Base-by-base conservation (phyloP, 2,113 vertebrate species). In the Salvator merianae region DNA sequence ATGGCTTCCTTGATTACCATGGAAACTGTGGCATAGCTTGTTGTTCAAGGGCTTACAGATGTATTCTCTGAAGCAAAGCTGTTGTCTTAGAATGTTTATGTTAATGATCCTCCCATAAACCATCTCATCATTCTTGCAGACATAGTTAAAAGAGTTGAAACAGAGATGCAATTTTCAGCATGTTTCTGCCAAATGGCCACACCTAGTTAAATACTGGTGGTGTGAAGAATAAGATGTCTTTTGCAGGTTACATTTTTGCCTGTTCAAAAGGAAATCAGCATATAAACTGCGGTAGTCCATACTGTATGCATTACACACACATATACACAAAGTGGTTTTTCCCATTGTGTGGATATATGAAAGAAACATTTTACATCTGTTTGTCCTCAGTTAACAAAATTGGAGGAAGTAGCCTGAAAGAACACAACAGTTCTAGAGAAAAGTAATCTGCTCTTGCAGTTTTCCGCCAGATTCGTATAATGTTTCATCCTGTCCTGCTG, bases 41-140 rank as follows among this genome's bases (percentile, higher is more conserved):
- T 65, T 80, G 50, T 50, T 50, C 65, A 68, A 50, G 40, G 63
- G 40, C 40, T 50, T 47, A 32, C 66, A 24, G 18, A 71, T 59
- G 24, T 30, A 71, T 28, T 20, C 40, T 40, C 30, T 26, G 28
- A 79, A 72, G 47, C 50, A 55, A 38, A 9, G 26, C 69, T 10
- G 36, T 72, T 81, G 24, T 26, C 28, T 30, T 65, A 65, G 63
- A 65, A 65, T 65, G 63, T 65, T 81, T 38, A 9, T 13, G 26
- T 81, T 71, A 81, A 72, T 59, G 34, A 81, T 24, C 32, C 69
- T 72, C 68, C n/a, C 79, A 53, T 53, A 38, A 72, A 65, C 50
- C 69, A 72, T 32, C 36, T 43, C 71, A 26, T 40, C 68, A 59
- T 10, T 53, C 26, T 55, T 81, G 12, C 32, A 38, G 32, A 38